Base-by-base conservation (phyloP, 2,888 invertebrate genomes). In the Dasypogon diadema region DNA sequence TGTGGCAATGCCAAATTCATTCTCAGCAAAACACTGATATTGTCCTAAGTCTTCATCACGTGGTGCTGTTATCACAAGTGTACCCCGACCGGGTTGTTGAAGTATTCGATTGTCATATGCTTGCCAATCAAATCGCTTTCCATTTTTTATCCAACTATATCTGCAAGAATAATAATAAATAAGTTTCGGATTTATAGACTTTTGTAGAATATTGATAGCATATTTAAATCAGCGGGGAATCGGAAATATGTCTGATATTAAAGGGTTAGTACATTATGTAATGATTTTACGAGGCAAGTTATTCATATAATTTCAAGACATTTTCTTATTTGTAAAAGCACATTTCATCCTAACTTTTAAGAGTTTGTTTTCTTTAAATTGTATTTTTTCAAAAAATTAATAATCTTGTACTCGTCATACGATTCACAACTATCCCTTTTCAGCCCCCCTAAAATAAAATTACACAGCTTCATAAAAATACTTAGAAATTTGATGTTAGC, bases 131-230 rank as follows among this genome's bases (percentile, higher is more conserved):
- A 98, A 99, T n/a, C 91, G 89, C 82, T 96, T 95, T 74, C 97
- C 98, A 89, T 99, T 98, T 86, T 98, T 98, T 79, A 94, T 90
- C 99, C 99, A 99, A 82, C 90, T 90, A 85, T 95, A 95, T 82
- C 94, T 94, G 82, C 2, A 83, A 83, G 60, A 73, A 78, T 54
- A 72, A 56, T 56, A 46, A 65, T 34, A 16, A 48, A 30, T 6
- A 0, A 1, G 5, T 30, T 30, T 30, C 10, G 10, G 34, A 30
- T 30, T 30, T 30, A 1, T 0, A 30, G 6, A 30, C 5, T 30
- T 30, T 6, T 30, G 1, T 30, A 30, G 34, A 30, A 30, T 6
- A 30, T 30, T 30, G 10, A 30, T 30, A 6, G 34, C 10, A 30
- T 6, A 10, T 30, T 30, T n/a, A n/a, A n/a, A n/a, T n/a, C n/a